Conservation (phyloP, 2,888 invertebrate genomes). For the Cephonodes hylas region DNA sequence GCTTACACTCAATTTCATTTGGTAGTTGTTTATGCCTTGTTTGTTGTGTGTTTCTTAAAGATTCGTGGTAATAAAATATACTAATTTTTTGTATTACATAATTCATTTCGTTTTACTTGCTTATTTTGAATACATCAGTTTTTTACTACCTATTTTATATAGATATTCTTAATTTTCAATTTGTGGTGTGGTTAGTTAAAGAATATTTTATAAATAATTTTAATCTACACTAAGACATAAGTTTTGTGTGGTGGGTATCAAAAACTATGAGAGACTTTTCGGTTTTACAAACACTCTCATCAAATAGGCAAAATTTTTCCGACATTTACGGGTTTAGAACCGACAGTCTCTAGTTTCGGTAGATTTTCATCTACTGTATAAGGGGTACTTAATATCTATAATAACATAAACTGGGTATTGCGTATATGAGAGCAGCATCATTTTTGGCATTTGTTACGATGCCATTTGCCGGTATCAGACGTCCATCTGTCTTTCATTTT, state of each 20-base stretch:
- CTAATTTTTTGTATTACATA: background rate
- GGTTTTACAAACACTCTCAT: too few species aligned
- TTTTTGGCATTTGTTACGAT: background rate
- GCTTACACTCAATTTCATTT: conserved; percentile 69
- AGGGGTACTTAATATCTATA: too few species aligned
- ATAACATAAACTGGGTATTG: too few species aligned
- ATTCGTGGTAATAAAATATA: background rate
- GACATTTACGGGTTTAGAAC: too few species aligned
- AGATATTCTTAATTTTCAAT: too few species aligned
- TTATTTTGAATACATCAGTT: background rate
- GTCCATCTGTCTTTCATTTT: background rate
- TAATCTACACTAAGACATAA: too few species aligned
- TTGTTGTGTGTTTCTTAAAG: conserved; percentile 35
- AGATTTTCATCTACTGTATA: background rate
- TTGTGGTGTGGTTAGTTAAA: too few species aligned
- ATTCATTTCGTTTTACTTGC: background rate
- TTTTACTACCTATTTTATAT: too few species aligned
- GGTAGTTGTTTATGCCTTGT: conserved; percentile 55
- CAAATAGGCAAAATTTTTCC: background rate
- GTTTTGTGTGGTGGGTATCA: too few species aligned
- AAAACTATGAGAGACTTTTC: too few species aligned
- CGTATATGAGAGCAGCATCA: background rate
- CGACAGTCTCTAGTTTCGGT: background rate
- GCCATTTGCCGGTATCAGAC: background rate
- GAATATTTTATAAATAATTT: too few species aligned